A percentile compares a stretch with the other conserved stretches of the same genome.
These are phyloP conservation scores for Drosophila orosa DNA, from an alignment of 1,140 invertebrate species.

Conservation along the genomic window DNA sequence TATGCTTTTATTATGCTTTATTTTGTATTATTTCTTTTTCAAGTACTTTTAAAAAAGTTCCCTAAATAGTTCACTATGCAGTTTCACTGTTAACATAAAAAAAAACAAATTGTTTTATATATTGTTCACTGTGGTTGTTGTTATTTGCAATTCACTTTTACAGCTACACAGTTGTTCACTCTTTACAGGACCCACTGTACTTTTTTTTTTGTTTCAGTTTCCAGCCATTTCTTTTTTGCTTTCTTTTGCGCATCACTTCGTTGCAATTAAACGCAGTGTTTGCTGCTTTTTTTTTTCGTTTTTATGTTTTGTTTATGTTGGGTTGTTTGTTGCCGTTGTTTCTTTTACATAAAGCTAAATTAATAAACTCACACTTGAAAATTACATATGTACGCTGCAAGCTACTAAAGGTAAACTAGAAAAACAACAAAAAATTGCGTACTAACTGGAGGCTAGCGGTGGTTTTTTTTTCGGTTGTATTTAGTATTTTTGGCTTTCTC, in stretches of 20 bases:
- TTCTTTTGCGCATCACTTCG: slow-evolving; percentile 22
- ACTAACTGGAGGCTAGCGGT: slow-evolving; percentile 67
- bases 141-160: not conserved
- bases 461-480: slow-evolving; percentile 38
- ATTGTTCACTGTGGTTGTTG: not conserved
- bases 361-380: slow-evolving; percentile 16
- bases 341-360: slow-evolving; percentile 44
- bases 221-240: slow-evolving; percentile 20
- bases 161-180: not conserved
- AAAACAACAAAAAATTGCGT: slow-evolving; percentile 49
- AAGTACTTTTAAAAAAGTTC: not conserved
- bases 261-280: slow-evolving; percentile 28
- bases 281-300: not conserved
- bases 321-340: slow-evolving; percentile 2
- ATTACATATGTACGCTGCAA: slow-evolving; percentile 9
- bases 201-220: slow-evolving; percentile 24
- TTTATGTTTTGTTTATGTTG: not conserved
- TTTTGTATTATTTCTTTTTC: not conserved
- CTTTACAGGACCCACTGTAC: slow-evolving; percentile 3
- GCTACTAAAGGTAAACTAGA: slow-evolving; percentile 39
- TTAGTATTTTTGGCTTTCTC: slow-evolving; percentile 38
- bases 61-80: not conserved
- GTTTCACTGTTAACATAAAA: not conserved
- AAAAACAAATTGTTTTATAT: not conserved
- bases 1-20: too few species aligned